A percentile compares a stretch with the other conserved stretches of the same genome.
phyloP scores from a whole-genome alignment of 1,140 invertebrate species.

The Steinernema khuongi region DNA sequence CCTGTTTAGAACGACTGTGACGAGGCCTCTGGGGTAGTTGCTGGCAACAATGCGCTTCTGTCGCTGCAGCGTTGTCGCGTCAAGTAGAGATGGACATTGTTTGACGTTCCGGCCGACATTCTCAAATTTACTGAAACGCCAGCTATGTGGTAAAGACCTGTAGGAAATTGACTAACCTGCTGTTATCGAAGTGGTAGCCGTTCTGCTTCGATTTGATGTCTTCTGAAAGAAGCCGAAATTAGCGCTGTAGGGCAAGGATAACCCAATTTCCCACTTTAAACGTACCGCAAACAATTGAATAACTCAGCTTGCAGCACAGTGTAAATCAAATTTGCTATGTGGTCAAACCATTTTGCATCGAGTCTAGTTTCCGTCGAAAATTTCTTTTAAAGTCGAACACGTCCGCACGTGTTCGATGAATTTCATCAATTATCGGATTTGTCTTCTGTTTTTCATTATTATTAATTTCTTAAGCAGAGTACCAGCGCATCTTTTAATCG shows the following conservation, averaged over 20 bases:
- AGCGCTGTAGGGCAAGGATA: background rate
- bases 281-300: too few species aligned
- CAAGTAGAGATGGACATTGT: constrained; percentile 4
- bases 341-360: too few species aligned
- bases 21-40: background rate
- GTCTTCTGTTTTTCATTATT: too few species aligned
- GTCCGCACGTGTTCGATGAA: too few species aligned
- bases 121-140: background rate
- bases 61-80: constrained; percentile 9
- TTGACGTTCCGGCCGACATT: background rate
- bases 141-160: background rate
- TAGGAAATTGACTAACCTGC: background rate
- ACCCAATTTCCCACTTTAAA: background rate
- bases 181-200: background rate
- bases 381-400: too few species aligned
- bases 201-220: constrained; percentile 11
- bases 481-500: too few species aligned
- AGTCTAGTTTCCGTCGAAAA: too few species aligned
- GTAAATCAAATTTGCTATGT: too few species aligned
- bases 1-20: background rate
- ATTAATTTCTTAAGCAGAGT: too few species aligned
- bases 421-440: too few species aligned
- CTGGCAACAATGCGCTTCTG: background rate
- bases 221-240: background rate
- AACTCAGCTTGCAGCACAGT: too few species aligned